Conservation (phyloP, 2,113 vertebrate species). For the Limnothrissa miodon region DNA sequence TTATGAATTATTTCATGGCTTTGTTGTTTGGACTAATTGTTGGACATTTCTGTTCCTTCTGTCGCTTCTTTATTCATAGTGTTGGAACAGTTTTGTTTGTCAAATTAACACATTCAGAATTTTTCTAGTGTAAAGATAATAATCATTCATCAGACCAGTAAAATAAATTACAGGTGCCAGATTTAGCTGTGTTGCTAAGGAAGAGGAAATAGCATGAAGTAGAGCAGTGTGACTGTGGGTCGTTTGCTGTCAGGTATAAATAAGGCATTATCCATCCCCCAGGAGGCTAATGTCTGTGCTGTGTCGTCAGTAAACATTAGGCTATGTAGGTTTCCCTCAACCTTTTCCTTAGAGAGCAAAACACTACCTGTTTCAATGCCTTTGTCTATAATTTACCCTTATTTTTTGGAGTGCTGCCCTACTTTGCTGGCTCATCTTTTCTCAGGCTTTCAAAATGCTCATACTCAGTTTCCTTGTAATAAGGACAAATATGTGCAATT, state of each 20-base stretch:
- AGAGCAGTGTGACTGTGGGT: constrained; percentile 27
- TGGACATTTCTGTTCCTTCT: not conserved
- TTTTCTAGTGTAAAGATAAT: too few species aligned
- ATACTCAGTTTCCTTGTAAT: not conserved
- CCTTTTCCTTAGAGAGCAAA: not conserved
- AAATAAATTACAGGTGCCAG: not conserved
- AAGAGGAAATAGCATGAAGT: not conserved
- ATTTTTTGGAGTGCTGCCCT: constrained; percentile 27
- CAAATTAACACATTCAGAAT: too few species aligned
- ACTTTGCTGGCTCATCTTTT: constrained; percentile 25
- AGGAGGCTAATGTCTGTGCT: not conserved
- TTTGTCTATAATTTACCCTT: constrained; percentile 22
- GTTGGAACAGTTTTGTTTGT: too few species aligned
- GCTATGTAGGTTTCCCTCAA: constrained; percentile 11
- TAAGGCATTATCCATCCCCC: not conserved
- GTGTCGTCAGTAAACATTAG: constrained; percentile 7
- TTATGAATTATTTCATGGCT: not conserved
- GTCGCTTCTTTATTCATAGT: not conserved
- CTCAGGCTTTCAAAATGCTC: constrained; percentile 19
- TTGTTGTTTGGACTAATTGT: too few species aligned
- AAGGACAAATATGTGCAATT: not conserved
- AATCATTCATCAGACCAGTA: too few species aligned
- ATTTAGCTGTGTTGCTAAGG: not conserved
- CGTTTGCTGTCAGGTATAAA: constrained; percentile 12
- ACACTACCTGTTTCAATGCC: constrained; percentile 1